Percentiles rank a stretch among this genome's conserved stretches.
These are phyloP conservation scores for Thyatira batis DNA, from an alignment of 2,888 invertebrate genomes.

Conservation along the genomic window DNA sequence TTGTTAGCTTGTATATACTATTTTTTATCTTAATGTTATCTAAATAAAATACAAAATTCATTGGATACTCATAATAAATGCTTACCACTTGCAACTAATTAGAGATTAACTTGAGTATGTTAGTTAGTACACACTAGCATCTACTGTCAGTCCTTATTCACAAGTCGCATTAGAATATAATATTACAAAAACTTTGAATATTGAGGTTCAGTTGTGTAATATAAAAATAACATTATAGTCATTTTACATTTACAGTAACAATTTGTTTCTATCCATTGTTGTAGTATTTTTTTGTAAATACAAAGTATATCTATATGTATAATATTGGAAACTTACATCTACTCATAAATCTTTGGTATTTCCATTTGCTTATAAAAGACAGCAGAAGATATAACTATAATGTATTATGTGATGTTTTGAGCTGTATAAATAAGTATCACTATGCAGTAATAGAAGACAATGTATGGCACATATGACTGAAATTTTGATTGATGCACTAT, in stretches of 20 bases:
- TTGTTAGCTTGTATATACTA: constrained; percentile 28
- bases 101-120: constrained; percentile 46
- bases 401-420: constrained; percentile 58
- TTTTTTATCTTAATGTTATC: constrained; percentile 14
- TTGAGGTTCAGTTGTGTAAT: constrained; percentile 67
- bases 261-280: constrained; percentile 74
- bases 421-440: constrained; percentile 15
- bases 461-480: constrained; percentile 33
- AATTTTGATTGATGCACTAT: constrained; percentile 17
- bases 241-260: constrained; percentile 73
- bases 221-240: constrained; percentile 71
- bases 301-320: constrained; percentile 52
- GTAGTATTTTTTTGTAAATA: constrained; percentile 43
- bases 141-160: constrained; percentile 73
- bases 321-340: constrained; percentile 70
- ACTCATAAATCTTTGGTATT: constrained; percentile 78
- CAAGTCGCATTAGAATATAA: constrained; percentile 63
- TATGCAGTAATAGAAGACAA: constrained; percentile 25
- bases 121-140: constrained; percentile 56
- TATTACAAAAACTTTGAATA: constrained; percentile 61
- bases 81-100: constrained; percentile 51
- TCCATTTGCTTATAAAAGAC: constrained; percentile 54
- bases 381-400: constrained; percentile 56
- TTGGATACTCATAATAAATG: constrained; percentile 42
- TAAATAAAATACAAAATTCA: constrained; percentile 30